Evolutionary conservation across 37 sponge, comb jelly and placozoan species (phyloP).

Genomic region (Theonella swinhoei): DNA sequence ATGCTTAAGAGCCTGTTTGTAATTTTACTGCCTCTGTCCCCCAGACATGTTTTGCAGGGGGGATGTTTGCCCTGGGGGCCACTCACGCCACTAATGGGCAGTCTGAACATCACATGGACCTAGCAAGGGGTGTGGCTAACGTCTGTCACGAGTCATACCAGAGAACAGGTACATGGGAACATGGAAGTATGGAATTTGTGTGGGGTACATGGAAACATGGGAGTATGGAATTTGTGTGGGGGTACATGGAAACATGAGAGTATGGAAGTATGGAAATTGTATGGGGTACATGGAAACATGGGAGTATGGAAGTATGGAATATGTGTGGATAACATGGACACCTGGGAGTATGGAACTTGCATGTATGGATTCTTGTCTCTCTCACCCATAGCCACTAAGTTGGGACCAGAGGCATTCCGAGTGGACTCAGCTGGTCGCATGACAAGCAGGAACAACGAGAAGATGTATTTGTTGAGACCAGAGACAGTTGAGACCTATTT

Average conservation of each 20-base stretch:
- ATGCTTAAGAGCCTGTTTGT: too few relatives aligned
- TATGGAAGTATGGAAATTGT: slow-evolving; percentile 40
- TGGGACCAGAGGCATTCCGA: slow-evolving; percentile 90
- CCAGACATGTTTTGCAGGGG: slow-evolving; percentile 88
- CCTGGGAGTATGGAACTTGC: background rate
- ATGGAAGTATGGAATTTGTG: background rate
- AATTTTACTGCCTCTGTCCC: too few relatives aligned
- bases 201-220: background rate
- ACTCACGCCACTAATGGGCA: slow-evolving; percentile 54
- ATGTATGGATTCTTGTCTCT: background rate
- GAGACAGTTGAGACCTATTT: slow-evolving; percentile 91
- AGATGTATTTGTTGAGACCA: slow-evolving; percentile 83
- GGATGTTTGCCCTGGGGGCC: slow-evolving; percentile 80
- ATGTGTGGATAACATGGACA: background rate
- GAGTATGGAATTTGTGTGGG: slow-evolving; percentile 22
- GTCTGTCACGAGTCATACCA: slow-evolving; percentile 81
- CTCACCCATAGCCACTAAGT: slow-evolving; percentile 58
- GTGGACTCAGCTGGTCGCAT: slow-evolving; percentile 35
- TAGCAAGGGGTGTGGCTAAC: slow-evolving; percentile 64
- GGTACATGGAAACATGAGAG: slow-evolving; percentile 29
- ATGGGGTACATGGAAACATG: background rate
- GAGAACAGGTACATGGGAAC: slow-evolving; percentile 53
- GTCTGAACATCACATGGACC: slow-evolving; percentile 57
- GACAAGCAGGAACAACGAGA: slow-evolving; percentile 59
- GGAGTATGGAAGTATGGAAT: slow-evolving; percentile 2